phyloP scores from a whole-genome alignment of 2,113 vertebrate genomes.

The Zosterops pallidus region DNA sequence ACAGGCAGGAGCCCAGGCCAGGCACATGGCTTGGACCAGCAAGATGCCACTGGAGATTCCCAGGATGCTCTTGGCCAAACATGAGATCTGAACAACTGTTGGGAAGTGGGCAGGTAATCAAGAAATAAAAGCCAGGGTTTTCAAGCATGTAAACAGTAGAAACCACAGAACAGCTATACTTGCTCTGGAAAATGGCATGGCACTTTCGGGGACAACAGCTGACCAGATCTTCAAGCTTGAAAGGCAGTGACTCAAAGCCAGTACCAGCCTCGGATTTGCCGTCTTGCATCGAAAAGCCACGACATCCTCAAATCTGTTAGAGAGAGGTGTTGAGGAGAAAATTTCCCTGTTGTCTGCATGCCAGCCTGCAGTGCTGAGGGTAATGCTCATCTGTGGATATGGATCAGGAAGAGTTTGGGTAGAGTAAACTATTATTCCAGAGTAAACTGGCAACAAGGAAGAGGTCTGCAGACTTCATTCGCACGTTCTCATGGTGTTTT shows the following conservation, averaged over 20 bases:
- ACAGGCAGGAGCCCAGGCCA: not conserved
- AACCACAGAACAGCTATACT: not conserved
- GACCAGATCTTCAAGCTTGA: not conserved
- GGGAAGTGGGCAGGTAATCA: not conserved
- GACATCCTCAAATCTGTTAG: not conserved
- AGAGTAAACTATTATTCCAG: not conserved
- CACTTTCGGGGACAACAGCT: not conserved
- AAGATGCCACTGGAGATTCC: not conserved
- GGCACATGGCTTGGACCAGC: not conserved
- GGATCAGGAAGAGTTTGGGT: constrained; percentile 17
- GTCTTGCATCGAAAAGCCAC: not conserved
- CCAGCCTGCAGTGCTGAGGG: not conserved
- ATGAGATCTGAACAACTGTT: not conserved
- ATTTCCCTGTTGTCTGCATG: not conserved
- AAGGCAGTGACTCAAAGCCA: not conserved
- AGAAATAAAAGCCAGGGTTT: not conserved
- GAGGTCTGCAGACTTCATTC: not conserved
- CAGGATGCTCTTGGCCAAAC: not conserved
- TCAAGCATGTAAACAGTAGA: not conserved
- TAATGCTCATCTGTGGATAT: not conserved
- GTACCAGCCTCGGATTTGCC: rapidly evolving
- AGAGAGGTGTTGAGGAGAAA: not conserved
- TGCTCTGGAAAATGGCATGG: not conserved
- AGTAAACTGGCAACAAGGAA: constrained; percentile 33
- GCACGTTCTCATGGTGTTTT: not conserved